Base-by-base conservation (phyloP, 2,113 vertebrate species). In the Periophthalmodon schlosseri region DNA sequence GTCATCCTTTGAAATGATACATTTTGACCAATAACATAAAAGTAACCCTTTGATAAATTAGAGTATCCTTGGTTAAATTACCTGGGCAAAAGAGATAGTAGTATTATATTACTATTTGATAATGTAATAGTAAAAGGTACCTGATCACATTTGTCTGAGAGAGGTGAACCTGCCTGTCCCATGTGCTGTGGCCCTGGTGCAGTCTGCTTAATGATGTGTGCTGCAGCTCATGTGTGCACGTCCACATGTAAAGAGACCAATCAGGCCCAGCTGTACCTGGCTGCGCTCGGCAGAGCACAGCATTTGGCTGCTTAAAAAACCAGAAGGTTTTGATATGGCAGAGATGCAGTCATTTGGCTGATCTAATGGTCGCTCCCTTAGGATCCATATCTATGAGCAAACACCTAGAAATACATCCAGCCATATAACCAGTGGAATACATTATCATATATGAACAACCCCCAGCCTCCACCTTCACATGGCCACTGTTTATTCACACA, bases 251-350 rank as follows among this genome's bases (percentile, higher is more conserved):
- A 82, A 72, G 77, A 71, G 72, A 75, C 82, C 84, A 86, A 77
- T 87, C 84, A 77, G 73, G 65, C 86, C 75, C 84, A 88, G 88
- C 86, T 90, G 85, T 85, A 89, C 81, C 84, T 86, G 80, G 74
- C 78, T 74, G 84, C 77, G 79, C 84, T 83, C 87, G 84, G 80
- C 79, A 83, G 85, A 88, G 78, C 87, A 84, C 79, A 73, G 78
- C 84, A 73, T 85, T 85, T 81, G 78, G 81, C 83, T 81, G 81
- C 77, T 83, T 83, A 83, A 73, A 84, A 85, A 89, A 88, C 66
- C 86, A 90, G 83, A 89, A 84, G 88, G 86, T 89, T 90, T 78
- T 86, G 86, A 87, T 89, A 81, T 89, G 90, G 85, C 80, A 75
- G 80, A 84, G 87, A 84, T 72, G 77, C 76, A 84, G 84, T 85